phyloP scores from a whole-genome alignment of 1,140 invertebrate genomes.

The Eubasilissa regina region DNA sequence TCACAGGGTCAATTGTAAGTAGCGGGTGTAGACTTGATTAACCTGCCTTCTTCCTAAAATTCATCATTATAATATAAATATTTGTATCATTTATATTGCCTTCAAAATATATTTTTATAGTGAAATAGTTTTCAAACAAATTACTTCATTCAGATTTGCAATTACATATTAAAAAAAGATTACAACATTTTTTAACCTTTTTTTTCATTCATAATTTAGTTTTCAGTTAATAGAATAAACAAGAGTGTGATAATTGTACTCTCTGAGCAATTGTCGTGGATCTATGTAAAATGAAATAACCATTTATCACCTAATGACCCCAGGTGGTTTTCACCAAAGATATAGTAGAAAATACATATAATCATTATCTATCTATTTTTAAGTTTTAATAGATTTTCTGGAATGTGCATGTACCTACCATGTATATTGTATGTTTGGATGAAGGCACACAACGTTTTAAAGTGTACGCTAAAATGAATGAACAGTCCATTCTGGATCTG shows the following conservation, averaged over 20 bases:
- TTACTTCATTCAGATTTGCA: no score
- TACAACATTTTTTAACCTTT: no score
- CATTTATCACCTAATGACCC: constrained; percentile 44
- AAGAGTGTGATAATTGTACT: constrained; percentile 8
- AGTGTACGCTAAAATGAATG: no score
- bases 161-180: no score
- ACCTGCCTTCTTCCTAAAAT: constrained; percentile 6
- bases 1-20: constrained; percentile 27
- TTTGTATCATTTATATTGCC: constrained; percentile 19
- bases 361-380: constrained; percentile 29
- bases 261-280: neutral
- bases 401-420: neutral
- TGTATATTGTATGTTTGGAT: neutral
- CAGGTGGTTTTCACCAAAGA: constrained; percentile 54
- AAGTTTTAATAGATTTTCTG: constrained; percentile 40
- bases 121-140: neutral
- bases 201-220: no score
- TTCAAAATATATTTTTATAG: constrained; percentile 51
- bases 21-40: constrained; percentile 7
- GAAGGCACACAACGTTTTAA: neutral
- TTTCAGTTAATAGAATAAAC: no score
- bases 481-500: no score
- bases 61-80: constrained; percentile 2
- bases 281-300: constrained; percentile 8
- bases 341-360: neutral